Percentiles rank a stretch among this genome's conserved stretches.
Evolutionary conservation across 2,888 invertebrate genomes (phyloP).

Genomic region (Heliconius ismenius): DNA sequence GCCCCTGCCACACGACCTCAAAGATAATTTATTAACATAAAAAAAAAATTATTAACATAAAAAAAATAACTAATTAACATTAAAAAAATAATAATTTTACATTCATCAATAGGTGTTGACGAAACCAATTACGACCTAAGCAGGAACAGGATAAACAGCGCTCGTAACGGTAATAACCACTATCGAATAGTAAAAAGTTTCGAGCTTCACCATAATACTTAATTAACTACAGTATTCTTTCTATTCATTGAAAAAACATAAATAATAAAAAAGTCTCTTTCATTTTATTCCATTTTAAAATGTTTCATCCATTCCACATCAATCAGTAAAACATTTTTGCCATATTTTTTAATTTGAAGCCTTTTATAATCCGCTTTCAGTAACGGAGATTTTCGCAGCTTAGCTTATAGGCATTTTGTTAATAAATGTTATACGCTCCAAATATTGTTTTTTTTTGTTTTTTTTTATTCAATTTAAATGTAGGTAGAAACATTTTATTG

Average conservation of each 20-base stretch:
- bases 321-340: conserved; percentile 18
- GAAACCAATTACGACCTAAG: conserved; percentile 72
- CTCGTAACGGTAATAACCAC: conserved; percentile 41
- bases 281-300: conserved; percentile 18
- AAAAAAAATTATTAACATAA: too few relatives aligned
- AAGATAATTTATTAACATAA: too few relatives aligned
- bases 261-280: not conserved
- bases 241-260: conserved; percentile 1
- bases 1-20: not conserved
- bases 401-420: conserved; percentile 11
- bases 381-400: conserved; percentile 14
- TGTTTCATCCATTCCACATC: conserved; percentile 11
- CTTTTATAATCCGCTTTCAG: conserved; percentile 21
- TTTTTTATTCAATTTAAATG: not conserved
- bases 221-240: conserved; percentile 14
- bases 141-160: conserved; percentile 61
- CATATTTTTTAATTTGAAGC: not conserved
- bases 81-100: not conserved
- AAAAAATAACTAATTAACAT: not conserved
- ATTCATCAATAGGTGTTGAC: conserved; percentile 58
- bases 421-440: conserved; percentile 11
- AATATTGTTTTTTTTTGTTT: not conserved
- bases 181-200: conserved; percentile 16
- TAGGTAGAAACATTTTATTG: not conserved
- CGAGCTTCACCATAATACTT: conserved; percentile 1